phyloP scores from a whole-genome alignment of 2,797 vertebrate species.

The Gymnocypris eckloni region DNA sequence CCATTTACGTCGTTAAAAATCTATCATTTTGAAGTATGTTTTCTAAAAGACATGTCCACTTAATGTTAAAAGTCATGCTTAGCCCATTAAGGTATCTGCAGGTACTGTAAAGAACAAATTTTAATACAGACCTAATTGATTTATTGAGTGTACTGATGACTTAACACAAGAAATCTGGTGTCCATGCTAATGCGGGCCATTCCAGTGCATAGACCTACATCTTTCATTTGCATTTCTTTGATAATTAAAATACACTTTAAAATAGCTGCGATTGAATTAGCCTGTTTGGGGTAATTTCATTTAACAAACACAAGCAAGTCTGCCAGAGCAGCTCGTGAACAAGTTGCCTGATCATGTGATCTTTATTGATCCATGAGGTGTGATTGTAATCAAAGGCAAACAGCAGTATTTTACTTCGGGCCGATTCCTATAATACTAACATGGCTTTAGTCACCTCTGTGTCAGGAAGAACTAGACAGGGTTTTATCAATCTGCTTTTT shows the following conservation, averaged over 20 bases:
- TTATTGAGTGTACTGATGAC: not conserved
- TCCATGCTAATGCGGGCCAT: not conserved
- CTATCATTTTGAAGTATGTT: not conserved
- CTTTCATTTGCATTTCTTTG: not conserved
- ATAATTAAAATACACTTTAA: not conserved
- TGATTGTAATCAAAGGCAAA: conserved; percentile 44
- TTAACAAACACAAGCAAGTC: conserved; percentile 27
- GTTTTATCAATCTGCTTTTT: conserved; percentile 19
- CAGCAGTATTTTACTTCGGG: conserved; percentile 13
- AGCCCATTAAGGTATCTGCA: not conserved
- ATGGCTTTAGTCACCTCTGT: conserved; percentile 18
- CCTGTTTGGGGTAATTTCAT: conserved; percentile 14
- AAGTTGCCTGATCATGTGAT: conserved; percentile 33
- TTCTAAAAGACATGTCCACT: conserved; percentile 2
- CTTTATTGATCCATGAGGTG: conserved; percentile 35
- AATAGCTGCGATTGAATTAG: not conserved
- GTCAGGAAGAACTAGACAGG: conserved; percentile 23
- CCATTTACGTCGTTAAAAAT: not conserved
- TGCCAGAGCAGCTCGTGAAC: conserved; percentile 20
- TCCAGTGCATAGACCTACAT: not conserved
- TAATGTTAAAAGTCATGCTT: not conserved
- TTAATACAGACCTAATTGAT: not conserved
- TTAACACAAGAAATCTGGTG: conserved; percentile 6
- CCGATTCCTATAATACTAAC: conserved; percentile 15
- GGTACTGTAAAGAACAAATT: conserved; percentile 3